Conservation (phyloP, 2,797 vertebrate genomes). For the Myripristis jacobus region DNA sequence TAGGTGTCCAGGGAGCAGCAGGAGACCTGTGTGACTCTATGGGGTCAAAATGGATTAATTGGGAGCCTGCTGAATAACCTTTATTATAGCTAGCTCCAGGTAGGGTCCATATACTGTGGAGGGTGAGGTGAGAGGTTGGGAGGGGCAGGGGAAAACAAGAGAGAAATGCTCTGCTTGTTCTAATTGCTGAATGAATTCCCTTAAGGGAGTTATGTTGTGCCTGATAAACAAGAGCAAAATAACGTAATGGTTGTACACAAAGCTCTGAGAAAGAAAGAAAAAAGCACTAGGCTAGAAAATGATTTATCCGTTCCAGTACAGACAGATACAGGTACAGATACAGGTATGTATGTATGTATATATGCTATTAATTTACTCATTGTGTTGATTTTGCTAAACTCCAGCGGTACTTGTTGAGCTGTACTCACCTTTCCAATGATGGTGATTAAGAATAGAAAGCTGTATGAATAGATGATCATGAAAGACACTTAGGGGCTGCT, state of each 20-base stretch:
- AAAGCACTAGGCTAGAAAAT: background rate
- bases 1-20: constrained; percentile 29
- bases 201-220: constrained; percentile 32
- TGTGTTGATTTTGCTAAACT: background rate
- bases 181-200: constrained; percentile 40
- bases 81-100: constrained; percentile 14
- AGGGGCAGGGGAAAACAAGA: background rate
- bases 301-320: background rate
- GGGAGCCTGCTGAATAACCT: constrained; percentile 45
- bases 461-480: constrained; percentile 35
- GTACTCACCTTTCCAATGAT: constrained; percentile 19
- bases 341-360: too few species aligned
- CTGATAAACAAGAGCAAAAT: constrained; percentile 38
- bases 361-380: too few species aligned
- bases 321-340: too few species aligned
- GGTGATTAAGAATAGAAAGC: constrained; percentile 40
- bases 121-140: constrained; percentile 18
- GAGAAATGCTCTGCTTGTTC: constrained; percentile 21
- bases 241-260: constrained; percentile 10
- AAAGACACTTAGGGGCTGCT: constrained; percentile 32
- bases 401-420: background rate
- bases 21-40: constrained; percentile 25
- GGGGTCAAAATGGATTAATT: constrained; percentile 59
- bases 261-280: constrained; percentile 26
- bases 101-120: constrained; percentile 5